Percentiles rank a stretch among this genome's conserved stretches.
phyloP scores from a whole-genome alignment of 1,140 invertebrate genomes.

The Lineus longissimus region DNA sequence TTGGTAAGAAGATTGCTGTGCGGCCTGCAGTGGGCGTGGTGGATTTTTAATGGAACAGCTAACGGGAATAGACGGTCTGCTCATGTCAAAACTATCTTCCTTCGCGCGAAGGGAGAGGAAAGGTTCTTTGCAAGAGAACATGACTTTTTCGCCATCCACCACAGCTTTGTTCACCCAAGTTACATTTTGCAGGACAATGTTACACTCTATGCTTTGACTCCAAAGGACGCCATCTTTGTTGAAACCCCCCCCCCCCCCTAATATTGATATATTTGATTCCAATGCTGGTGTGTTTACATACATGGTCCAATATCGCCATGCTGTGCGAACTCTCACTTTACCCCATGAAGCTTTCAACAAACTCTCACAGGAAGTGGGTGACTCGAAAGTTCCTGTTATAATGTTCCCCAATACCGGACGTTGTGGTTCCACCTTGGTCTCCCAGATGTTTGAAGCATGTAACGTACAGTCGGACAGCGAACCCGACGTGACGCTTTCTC shows the following conservation, averaged over 20 bases:
- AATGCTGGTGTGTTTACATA: constrained; percentile 20
- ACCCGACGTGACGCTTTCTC: constrained; percentile 36
- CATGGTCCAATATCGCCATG: constrained; percentile 34
- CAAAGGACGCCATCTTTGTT: constrained; percentile 40
- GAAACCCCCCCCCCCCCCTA: constrained; percentile 28
- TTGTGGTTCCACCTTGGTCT: constrained; percentile 38
- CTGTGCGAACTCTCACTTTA: constrained; percentile 38
- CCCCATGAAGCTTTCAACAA: constrained; percentile 44
- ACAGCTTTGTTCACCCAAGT: constrained; percentile 41
- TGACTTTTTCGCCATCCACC: constrained; percentile 44
- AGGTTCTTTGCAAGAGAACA: not conserved
- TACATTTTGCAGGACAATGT: constrained; percentile 41
- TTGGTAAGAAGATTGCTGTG: no score
- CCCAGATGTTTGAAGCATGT: constrained; percentile 38
- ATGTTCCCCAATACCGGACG: constrained; percentile 37
- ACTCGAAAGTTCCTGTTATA: constrained; percentile 33
- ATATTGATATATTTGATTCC: constrained; percentile 27
- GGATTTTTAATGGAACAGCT: no score
- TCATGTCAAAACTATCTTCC: no score
- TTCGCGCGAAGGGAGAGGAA: no score
- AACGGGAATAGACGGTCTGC: no score
- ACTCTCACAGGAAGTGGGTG: constrained; percentile 40
- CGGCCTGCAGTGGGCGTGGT: no score
- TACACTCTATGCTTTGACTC: constrained; percentile 39
- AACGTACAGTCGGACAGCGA: constrained; percentile 36